Evolutionary conservation across 2,888 invertebrate genomes (phyloP).

Genomic region (Polyploca ridens): DNA sequence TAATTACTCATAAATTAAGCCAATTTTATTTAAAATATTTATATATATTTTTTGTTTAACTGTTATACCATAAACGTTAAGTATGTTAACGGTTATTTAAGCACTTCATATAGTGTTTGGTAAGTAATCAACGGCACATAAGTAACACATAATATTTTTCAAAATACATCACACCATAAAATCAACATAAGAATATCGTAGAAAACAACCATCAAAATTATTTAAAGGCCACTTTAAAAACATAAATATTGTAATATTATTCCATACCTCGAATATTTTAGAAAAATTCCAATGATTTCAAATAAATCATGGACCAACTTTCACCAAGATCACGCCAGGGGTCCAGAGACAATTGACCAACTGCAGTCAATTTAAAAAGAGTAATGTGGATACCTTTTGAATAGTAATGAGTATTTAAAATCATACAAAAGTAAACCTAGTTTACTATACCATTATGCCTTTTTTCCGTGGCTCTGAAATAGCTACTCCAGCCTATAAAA

Average conservation of each 20-base stretch:
- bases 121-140: neutral
- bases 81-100: no score
- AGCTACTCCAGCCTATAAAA: neutral
- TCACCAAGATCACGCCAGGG: neutral
- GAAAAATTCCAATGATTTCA: neutral
- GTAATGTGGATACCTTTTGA: conserved; percentile 2
- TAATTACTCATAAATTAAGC: no score
- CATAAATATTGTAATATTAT: neutral
- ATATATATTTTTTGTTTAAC: no score
- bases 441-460: neutral
- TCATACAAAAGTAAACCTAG: neutral
- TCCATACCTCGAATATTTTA: conserved; percentile 1
- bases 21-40: no score
- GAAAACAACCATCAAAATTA: neutral
- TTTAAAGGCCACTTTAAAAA: neutral
- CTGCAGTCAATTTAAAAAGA: conserved; percentile 3
- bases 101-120: neutral
- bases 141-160: neutral
- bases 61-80: no score
- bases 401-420: conserved; percentile 2
- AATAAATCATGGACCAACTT: neutral
- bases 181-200: neutral
- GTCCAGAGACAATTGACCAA: neutral
- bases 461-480: neutral
- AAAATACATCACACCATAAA: neutral